A percentile compares a stretch with the other conserved stretches of the same genome.
Evolutionary conservation across 2,888 invertebrate genomes (phyloP).

Genomic region (Hylaea fasciaria): DNA sequence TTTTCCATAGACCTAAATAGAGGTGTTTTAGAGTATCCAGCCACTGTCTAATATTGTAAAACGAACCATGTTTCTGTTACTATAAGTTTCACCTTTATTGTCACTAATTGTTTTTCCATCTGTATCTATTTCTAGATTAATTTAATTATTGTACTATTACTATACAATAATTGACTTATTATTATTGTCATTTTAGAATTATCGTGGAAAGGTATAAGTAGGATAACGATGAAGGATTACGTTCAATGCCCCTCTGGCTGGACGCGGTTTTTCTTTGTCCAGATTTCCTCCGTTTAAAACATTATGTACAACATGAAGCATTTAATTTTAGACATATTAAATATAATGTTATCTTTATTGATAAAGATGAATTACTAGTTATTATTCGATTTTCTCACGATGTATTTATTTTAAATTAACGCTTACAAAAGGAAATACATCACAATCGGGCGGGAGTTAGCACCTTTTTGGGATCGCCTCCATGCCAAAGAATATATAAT

Average conservation of each 20-base stretch:
- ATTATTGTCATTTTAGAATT: slow-evolving; percentile 75
- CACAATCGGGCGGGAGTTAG: slow-evolving; percentile 67
- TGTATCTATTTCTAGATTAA: slow-evolving; percentile 79
- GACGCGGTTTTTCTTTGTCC: slow-evolving; percentile 42
- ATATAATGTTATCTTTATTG: slow-evolving; percentile 78
- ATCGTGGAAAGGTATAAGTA: slow-evolving; percentile 73
- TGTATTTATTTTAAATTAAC: slow-evolving; percentile 75
- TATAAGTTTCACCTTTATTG: slow-evolving; percentile 78
- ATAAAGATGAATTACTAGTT: slow-evolving; percentile 55
- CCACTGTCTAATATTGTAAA: slow-evolving; percentile 47
- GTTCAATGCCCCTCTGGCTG: slow-evolving; percentile 58
- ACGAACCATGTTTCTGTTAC: slow-evolving; percentile 56
- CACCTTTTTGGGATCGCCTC: slow-evolving; percentile 49
- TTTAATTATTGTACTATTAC: slow-evolving; percentile 78
- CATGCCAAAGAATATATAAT: slow-evolving; percentile 49
- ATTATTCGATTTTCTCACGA: slow-evolving; percentile 67
- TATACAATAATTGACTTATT: slow-evolving; percentile 78
- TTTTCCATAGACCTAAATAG: slow-evolving; percentile 38
- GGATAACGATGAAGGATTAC: slow-evolving; percentile 60
- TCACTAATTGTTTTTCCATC: slow-evolving; percentile 77
- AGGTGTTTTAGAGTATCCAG: slow-evolving; percentile 36
- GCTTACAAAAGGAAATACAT: slow-evolving; percentile 72
- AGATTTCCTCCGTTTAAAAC: slow-evolving; percentile 57
- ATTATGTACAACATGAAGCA: slow-evolving; percentile 83
- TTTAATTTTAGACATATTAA: slow-evolving; percentile 83